Conservation (phyloP, 2,113 vertebrate species). For the Gnathonemus longibarbis region DNA sequence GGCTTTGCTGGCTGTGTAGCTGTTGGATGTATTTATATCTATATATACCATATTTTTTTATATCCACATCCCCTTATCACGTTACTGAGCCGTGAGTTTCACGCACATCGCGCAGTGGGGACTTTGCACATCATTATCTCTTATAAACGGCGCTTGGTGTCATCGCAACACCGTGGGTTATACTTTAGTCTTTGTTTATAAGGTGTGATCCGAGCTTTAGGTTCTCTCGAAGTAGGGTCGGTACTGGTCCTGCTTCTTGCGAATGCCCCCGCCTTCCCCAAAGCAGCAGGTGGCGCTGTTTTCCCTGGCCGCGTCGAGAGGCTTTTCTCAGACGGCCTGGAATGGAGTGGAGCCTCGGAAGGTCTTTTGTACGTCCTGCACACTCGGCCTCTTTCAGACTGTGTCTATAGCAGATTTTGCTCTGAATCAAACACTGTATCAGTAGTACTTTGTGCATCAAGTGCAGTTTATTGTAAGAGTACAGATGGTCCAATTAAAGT, state of each 20-base stretch:
- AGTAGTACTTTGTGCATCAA: slow-evolving; percentile 30
- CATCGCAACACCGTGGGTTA: neutral
- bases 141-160: neutral
- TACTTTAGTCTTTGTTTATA: neutral
- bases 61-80: neutral
- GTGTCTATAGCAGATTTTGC: neutral
- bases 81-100: neutral
- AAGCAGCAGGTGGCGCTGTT: neutral
- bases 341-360: slow-evolving; percentile 9
- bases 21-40: neutral
- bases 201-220: neutral
- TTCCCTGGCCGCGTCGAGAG: neutral
- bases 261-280: neutral
- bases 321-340: slow-evolving; percentile 19
- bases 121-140: neutral
- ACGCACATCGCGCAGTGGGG: neutral
- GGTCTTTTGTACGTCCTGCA: slow-evolving; percentile 11
- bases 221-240: neutral
- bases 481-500: slow-evolving; percentile 35
- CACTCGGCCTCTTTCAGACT: neutral
- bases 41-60: neutral
- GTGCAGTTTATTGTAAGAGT: slow-evolving; percentile 26
- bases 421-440: slow-evolving; percentile 2
- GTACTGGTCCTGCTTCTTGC: neutral
- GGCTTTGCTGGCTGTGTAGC: neutral